phyloP scores from a whole-genome alignment of 2,797 vertebrate genomes.

The Syngnathus acus region DNA sequence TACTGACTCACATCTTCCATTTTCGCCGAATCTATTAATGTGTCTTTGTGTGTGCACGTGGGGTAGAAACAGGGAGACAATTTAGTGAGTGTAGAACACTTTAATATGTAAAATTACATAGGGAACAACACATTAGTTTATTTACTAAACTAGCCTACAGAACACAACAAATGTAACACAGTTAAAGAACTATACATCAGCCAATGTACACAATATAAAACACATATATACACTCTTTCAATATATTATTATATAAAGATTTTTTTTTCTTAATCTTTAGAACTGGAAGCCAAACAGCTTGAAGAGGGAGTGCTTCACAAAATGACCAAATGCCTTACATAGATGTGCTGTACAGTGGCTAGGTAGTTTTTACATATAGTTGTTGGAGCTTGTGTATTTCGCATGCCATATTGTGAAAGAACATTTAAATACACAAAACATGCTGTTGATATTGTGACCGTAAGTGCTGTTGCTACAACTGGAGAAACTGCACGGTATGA shows the following conservation, averaged over 20 bases:
- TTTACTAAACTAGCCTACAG: slow-evolving; percentile 60
- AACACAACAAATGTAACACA: slow-evolving; percentile 65
- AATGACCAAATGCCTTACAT: slow-evolving; percentile 26
- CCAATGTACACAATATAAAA: slow-evolving; percentile 81
- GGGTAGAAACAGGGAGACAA: slow-evolving; percentile 13
- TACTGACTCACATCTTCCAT: background rate
- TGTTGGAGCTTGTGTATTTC: slow-evolving; percentile 70
- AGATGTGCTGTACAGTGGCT: slow-evolving; percentile 43
- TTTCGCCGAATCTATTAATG: background rate
- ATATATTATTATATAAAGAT: slow-evolving; percentile 87
- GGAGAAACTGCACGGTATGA: background rate
- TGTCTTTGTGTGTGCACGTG: background rate
- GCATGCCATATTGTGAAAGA: slow-evolving; percentile 24
- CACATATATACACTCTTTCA: slow-evolving; percentile 80
- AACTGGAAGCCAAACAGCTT: slow-evolving; percentile 66
- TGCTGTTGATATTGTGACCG: slow-evolving; percentile 31
- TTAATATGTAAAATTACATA: slow-evolving; percentile 74
- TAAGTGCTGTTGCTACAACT: slow-evolving; percentile 43
- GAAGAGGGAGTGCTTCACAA: slow-evolving; percentile 61
- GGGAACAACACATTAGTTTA: slow-evolving; percentile 67
- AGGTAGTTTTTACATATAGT: slow-evolving; percentile 76
- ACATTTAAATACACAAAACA: slow-evolving; percentile 41
- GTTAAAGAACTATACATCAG: slow-evolving; percentile 77
- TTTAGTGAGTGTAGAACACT: slow-evolving; percentile 46
- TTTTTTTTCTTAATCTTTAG: slow-evolving; percentile 51